Percentiles rank a stretch among this genome's conserved stretches.
These are phyloP conservation scores for Anaspis maculata DNA, from an alignment of 2,888 invertebrate genomes.

Conservation along the genomic window DNA sequence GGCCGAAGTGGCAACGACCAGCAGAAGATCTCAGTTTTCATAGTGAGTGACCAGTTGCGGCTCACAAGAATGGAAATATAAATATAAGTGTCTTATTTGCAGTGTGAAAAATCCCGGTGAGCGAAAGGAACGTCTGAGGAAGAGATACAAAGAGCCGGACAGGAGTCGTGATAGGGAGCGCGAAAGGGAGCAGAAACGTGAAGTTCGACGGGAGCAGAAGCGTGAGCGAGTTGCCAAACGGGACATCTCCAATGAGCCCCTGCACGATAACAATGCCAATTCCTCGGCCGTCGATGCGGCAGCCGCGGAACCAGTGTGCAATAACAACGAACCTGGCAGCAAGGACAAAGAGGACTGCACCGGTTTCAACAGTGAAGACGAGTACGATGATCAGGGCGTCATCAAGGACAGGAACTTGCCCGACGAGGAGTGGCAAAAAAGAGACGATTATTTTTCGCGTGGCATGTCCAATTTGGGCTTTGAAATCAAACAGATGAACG, in stretches of 20 bases:
- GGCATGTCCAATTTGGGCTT: conserved; percentile 64
- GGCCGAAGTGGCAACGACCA: conserved; percentile 26
- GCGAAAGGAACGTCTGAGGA: conserved; percentile 34
- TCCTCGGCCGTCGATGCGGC: conserved; percentile 23
- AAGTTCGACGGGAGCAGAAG: conserved; percentile 30
- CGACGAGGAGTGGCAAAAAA: conserved; percentile 40
- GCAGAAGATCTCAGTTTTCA: conserved; percentile 29
- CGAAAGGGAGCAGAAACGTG: conserved; percentile 35
- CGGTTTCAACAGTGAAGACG: conserved; percentile 42
- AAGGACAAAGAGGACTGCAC: conserved; percentile 37
- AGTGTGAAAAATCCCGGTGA: conserved; percentile 23
- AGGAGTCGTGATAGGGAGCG: conserved; percentile 30
- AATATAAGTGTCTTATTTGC: too few relatives aligned
- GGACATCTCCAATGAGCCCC: conserved; percentile 29
- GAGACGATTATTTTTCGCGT: conserved; percentile 36
- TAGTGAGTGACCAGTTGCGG: conserved; percentile 23
- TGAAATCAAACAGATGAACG: conserved; percentile 71
- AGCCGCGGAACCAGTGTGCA: conserved; percentile 27
- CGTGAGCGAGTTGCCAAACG: conserved; percentile 30
- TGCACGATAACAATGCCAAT: conserved; percentile 24
- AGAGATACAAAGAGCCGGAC: conserved; percentile 36
- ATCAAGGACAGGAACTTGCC: conserved; percentile 29
- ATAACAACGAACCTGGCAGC: conserved; percentile 24
- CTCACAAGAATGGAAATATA: too few relatives aligned
- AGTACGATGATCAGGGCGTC: conserved; percentile 34